Evolutionary conservation across 2,888 invertebrate genomes (phyloP).

Genomic region (Invenusta paracnida): DNA sequence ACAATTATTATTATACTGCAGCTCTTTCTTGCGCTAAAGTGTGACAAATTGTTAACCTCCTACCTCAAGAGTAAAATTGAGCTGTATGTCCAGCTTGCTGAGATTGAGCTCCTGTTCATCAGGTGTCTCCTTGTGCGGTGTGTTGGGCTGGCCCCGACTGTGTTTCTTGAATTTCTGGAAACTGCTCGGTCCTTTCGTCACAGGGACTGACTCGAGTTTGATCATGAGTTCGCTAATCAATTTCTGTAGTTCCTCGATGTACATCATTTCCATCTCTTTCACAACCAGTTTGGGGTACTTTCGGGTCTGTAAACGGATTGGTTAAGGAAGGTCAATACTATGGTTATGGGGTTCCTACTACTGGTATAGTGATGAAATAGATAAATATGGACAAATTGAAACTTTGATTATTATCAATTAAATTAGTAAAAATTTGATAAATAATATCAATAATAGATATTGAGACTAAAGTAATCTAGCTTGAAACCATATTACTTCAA

Average conservation of each 20-base stretch:
- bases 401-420: no score
- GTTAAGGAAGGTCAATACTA: background rate
- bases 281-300: conserved; percentile 91
- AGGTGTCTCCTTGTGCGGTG: conserved; percentile 13
- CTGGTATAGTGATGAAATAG: no score
- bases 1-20: no score
- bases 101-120: conserved; percentile 40
- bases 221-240: conserved; percentile 96
- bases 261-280: conserved; percentile 99
- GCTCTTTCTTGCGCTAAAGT: no score
- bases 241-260: conserved; percentile 93
- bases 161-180: conserved; percentile 95
- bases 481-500: no score
- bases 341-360: no score
- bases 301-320: conserved; percentile 69
- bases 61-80: conserved; percentile 44
- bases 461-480: no score
- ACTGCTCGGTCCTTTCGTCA: conserved; percentile 93
- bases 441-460: no score
- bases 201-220: conserved; percentile 95
- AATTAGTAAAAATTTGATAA: no score
- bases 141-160: conserved; percentile 67
- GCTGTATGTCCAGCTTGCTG: conserved; percentile 43
- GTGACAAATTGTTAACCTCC: no score
- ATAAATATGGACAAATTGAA: no score